Evolutionary conservation across 2,797 vertebrate species (phyloP).

Genomic region (Manis crassicaudata): DNA sequence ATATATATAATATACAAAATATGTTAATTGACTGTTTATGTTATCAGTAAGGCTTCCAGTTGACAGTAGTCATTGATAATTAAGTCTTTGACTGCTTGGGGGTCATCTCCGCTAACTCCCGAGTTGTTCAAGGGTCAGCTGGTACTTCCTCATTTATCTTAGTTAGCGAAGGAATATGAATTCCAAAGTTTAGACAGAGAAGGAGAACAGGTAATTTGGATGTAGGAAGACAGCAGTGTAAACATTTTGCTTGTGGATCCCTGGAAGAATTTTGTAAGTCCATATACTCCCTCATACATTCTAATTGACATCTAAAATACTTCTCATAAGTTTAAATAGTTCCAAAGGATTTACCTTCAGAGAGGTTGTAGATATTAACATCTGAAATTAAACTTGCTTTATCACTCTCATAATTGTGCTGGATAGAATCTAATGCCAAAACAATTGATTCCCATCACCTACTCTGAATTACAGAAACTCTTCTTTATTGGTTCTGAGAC

Average conservation of each 20-base stretch:
- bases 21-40: no score
- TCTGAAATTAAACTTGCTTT: background rate
- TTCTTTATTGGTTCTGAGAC: background rate
- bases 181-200: background rate
- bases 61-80: no score
- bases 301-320: background rate
- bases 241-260: background rate
- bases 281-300: background rate
- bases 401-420: background rate
- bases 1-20: no score
- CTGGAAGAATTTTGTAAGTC: background rate
- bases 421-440: background rate
- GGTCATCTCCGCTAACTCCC: no score
- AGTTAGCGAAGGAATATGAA: background rate
- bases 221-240: background rate
- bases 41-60: no score
- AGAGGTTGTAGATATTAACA: background rate
- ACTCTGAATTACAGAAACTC: background rate
- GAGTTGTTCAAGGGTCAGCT: no score
- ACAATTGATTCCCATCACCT: background rate
- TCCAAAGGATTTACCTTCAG: background rate
- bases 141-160: background rate
- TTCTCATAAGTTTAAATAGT: background rate
- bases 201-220: no score
- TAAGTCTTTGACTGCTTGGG: no score